phyloP scores from a whole-genome alignment of 2,113 vertebrate species.

The Catharus bicknelli region DNA sequence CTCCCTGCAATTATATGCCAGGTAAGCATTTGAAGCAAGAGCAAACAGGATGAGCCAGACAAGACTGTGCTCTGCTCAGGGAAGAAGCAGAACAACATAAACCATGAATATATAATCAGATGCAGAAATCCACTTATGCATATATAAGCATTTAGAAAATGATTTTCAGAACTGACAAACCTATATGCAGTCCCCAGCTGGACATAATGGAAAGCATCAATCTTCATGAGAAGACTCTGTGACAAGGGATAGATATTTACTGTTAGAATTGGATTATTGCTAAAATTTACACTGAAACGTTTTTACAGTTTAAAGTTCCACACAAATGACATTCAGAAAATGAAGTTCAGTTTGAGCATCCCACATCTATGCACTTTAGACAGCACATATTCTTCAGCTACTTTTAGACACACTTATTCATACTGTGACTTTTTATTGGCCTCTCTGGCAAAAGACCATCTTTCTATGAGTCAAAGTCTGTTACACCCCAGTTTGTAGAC shows the following conservation, averaged over 20 bases:
- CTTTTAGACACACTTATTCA: not conserved
- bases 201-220: conserved; percentile 83
- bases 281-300: not conserved
- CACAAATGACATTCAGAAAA: not conserved
- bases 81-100: not conserved
- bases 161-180: conserved; percentile 56
- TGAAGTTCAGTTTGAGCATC: not conserved
- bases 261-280: not conserved
- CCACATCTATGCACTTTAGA: not conserved
- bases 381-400: not conserved
- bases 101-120: not conserved
- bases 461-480: not conserved
- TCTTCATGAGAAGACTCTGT: conserved; percentile 86
- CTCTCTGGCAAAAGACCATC: not conserved
- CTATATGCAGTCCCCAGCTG: conserved; percentile 81
- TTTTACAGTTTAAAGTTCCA: not conserved
- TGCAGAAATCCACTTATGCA: not conserved
- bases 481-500: not conserved
- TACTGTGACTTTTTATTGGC: not conserved
- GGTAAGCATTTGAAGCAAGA: conserved; percentile 22
- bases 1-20: not conserved
- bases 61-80: not conserved
- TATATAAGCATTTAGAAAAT: not conserved
- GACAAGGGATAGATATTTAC: not conserved
- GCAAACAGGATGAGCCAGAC: conserved; percentile 32